These are phyloP conservation scores for Drosophila anomelani DNA, from an alignment of 2,888 invertebrate genomes.

Conservation along the genomic window DNA sequence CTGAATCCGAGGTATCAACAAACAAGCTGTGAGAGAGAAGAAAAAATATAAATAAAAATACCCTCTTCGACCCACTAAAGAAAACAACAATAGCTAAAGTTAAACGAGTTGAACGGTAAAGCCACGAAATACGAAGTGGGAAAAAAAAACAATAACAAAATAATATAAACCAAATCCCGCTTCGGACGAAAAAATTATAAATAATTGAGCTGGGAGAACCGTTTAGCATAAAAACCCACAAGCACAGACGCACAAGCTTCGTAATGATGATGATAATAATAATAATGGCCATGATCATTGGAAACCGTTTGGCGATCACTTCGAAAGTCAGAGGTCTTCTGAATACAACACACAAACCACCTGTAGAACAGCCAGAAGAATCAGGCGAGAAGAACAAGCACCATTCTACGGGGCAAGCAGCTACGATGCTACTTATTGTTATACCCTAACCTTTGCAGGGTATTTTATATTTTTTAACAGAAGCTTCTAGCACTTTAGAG, in stretches of 20 bases:
- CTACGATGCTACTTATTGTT: background rate
- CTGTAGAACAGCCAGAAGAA: slow-evolving; percentile 7
- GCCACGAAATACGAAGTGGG: slow-evolving; percentile 13
- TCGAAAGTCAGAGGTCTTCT: slow-evolving; percentile 21
- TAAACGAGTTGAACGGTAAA: slow-evolving; percentile 70
- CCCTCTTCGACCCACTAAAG: background rate
- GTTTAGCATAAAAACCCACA: slow-evolving; percentile 39
- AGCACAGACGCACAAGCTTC: slow-evolving; percentile 10
- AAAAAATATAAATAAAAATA: slow-evolving; percentile 21
- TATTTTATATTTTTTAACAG: background rate
- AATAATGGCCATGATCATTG: slow-evolving; percentile 23
- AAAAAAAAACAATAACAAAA: slow-evolving; percentile 10
- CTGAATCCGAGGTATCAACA: slow-evolving; percentile 15
- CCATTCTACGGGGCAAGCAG: slow-evolving; percentile 1
- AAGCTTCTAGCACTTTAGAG: background rate
- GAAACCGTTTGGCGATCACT: slow-evolving; percentile 41
- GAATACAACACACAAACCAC: background rate
- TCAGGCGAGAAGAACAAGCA: slow-evolving; percentile 2
- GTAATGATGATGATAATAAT: slow-evolving; percentile 26
- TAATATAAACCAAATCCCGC: slow-evolving; percentile 37
- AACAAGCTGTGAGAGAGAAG: slow-evolving; percentile 21
- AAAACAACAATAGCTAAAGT: slow-evolving; percentile 34
- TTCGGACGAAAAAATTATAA: slow-evolving; percentile 52
- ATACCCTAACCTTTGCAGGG: background rate
- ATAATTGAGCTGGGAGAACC: slow-evolving; percentile 45